phyloP scores from a whole-genome alignment of 2,888 invertebrate species.

The Tortricodes alternella region DNA sequence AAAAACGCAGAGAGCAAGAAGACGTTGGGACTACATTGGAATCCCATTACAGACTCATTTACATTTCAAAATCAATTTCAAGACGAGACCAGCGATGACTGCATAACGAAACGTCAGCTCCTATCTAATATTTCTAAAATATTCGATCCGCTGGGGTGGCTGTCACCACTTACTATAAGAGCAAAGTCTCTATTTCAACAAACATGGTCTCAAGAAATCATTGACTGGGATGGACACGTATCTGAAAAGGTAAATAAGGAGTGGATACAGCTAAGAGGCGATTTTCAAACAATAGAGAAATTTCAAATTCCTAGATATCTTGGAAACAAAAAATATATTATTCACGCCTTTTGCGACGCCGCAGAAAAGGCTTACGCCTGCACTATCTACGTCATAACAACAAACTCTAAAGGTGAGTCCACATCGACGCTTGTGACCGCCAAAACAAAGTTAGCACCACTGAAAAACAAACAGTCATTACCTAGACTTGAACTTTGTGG shows the following conservation, averaged over 20 bases:
- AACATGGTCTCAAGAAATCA: not conserved
- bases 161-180: constrained; percentile 13
- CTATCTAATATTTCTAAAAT: constrained; percentile 14
- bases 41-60: constrained; percentile 8
- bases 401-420: constrained; percentile 23
- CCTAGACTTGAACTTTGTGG: constrained; percentile 25
- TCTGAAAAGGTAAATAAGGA: not conserved
- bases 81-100: not conserved
- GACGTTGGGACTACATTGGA: constrained; percentile 18
- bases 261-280: constrained; percentile 2
- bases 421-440: constrained; percentile 17
- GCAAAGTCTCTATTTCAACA: constrained; percentile 18
- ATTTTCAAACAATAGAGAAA: constrained; percentile 1
- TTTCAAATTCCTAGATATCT: not conserved
- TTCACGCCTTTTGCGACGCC: constrained; percentile 34
- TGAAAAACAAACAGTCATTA: constrained; percentile 13
- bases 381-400: constrained; percentile 22
- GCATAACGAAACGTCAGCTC: constrained; percentile 2
- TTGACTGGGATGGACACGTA: not conserved
- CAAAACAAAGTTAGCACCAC: constrained; percentile 28
- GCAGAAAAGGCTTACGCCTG: constrained; percentile 31
- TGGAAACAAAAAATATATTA: constrained; percentile 6
- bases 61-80: not conserved
- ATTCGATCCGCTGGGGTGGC: constrained; percentile 18
- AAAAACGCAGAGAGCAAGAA: constrained; percentile 9